Percentiles rank a stretch among this genome's conserved stretches.
Evolutionary conservation across 35 echinoderm and acorn worm genomes (phyloP).

Genomic region (Amphiura filiformis): DNA sequence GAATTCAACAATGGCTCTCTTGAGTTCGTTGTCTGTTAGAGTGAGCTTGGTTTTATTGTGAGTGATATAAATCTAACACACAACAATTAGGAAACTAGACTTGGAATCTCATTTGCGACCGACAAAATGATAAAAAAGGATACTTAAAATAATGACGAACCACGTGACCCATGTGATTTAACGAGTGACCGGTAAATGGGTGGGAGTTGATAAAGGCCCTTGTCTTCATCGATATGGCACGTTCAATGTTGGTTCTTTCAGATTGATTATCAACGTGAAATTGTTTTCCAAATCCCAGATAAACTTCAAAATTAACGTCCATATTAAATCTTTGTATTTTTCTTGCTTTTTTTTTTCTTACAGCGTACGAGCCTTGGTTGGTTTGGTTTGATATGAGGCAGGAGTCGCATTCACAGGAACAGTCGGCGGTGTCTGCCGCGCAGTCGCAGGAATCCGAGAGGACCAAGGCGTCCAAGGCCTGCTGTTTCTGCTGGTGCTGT

Average conservation of each 20-base stretch:
- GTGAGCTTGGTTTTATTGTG: no score
- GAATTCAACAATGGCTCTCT: not conserved
- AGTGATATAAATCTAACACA: no score
- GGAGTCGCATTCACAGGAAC: not conserved
- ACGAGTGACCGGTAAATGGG: not conserved
- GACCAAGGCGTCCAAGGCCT: slow-evolving; percentile 71
- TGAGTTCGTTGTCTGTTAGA: no score
- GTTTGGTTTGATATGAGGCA: not conserved
- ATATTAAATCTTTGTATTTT: not conserved
- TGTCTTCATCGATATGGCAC: not conserved
- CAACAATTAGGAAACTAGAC: no score
- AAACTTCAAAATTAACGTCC: not conserved
- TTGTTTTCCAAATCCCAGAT: not conserved
- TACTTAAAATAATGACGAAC: no score
- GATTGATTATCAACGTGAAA: not conserved
- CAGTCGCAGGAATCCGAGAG: slow-evolving; percentile 21
- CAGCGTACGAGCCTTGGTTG: not conserved
- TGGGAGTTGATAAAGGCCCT: not conserved
- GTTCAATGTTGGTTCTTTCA: not conserved
- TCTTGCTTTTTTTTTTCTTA: not conserved
- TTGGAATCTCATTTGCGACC: no score
- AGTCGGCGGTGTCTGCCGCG: slow-evolving; percentile 6
- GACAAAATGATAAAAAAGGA: no score
- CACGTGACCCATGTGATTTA: no score
- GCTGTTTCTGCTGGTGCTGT: slow-evolving; percentile 99